Evolutionary conservation across 2,888 invertebrate genomes (phyloP).

Genomic region (Ariolimax columbianus): DNA sequence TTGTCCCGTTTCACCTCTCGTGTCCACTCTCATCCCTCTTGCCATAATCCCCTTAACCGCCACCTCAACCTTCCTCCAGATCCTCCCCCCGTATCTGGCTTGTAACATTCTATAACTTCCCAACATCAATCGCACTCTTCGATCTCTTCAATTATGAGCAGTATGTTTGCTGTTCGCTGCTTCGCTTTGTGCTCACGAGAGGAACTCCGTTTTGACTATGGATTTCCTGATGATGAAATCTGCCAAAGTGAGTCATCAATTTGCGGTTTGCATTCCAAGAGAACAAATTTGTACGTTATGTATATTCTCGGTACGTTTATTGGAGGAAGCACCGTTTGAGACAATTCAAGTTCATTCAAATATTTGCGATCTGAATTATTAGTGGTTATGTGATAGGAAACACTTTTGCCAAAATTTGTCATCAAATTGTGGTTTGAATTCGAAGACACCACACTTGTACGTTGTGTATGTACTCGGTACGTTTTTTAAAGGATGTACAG

Average conservation of each 20-base stretch:
- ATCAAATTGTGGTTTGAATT: too few relatives aligned
- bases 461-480: too few relatives aligned
- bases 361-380: background rate
- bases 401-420: too few relatives aligned
- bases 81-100: background rate
- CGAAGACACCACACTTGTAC: too few relatives aligned
- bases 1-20: background rate
- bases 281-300: background rate
- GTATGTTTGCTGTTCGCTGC: constrained; percentile 21
- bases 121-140: constrained; percentile 16
- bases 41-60: background rate
- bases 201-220: constrained; percentile 27
- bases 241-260: background rate
- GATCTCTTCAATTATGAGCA: constrained; percentile 26
- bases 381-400: too few relatives aligned
- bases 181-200: background rate
- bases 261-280: constrained; percentile 2
- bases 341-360: background rate
- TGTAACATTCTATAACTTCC: constrained; percentile 2
- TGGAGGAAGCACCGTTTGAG: background rate
- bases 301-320: background rate
- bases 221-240: constrained; percentile 15
- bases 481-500: too few relatives aligned
- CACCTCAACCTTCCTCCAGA: background rate
- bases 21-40: background rate